A percentile compares a stretch with the other conserved stretches of the same genome.
These are phyloP conservation scores for Brevimyrus niger DNA, from an alignment of 2,113 vertebrate species.

Conservation along the genomic window DNA sequence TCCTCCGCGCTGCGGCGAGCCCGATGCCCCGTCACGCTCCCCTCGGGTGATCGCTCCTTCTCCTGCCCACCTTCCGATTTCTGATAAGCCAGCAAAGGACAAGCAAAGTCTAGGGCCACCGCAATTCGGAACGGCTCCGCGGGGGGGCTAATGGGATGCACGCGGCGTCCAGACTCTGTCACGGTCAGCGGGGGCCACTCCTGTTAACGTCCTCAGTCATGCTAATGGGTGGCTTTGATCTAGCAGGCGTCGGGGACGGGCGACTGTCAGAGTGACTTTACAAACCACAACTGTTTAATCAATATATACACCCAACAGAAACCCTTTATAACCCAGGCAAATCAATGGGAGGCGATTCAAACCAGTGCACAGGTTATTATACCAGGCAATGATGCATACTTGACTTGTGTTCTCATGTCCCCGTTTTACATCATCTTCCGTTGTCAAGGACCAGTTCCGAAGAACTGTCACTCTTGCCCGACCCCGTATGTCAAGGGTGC, in stretches of 20 bases:
- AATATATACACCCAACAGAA: background rate
- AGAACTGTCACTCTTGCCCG: background rate
- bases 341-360: background rate
- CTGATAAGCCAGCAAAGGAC: slow-evolving; percentile 30
- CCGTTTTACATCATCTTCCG: background rate
- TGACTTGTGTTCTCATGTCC: background rate
- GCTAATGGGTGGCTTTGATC: background rate
- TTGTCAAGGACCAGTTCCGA: background rate
- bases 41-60: slow-evolving; percentile 29
- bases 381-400: background rate
- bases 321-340: background rate
- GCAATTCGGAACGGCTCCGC: background rate
- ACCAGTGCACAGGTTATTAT: slow-evolving; percentile 9
- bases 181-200: background rate
- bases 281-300: slow-evolving; percentile 2
- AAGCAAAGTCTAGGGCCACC: background rate
- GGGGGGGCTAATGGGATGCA: background rate
- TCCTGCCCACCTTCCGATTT: slow-evolving; percentile 43
- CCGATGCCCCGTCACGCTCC: slow-evolving; percentile 8
- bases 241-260: background rate
- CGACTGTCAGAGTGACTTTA: background rate
- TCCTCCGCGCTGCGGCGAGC: background rate
- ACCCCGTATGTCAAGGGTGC: background rate
- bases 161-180: background rate
- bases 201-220: background rate